Base-by-base conservation (phyloP, 2,797 vertebrate species). In the Anguilla megastoma region DNA sequence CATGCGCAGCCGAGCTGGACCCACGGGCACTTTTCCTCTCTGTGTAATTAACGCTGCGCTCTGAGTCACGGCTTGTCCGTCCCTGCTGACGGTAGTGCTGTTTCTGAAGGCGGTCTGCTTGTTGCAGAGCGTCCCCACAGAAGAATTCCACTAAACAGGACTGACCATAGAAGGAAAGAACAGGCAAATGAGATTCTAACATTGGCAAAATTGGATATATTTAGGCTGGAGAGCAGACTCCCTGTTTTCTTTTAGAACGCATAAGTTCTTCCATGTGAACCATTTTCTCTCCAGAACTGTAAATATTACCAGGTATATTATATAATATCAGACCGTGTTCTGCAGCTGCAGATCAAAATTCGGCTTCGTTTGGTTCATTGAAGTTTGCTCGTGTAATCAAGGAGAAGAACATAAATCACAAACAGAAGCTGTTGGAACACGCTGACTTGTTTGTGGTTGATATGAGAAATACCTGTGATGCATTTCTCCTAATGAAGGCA, bases 31-130 rank as follows among this genome's bases (percentile, higher is more conserved):
- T 88, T 85, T 87, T 76, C 85, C 82, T 84, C 52, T 0, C 27
- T 16, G 80, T 85, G 79, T 86, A 90, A 91, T 90, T 50, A 90
- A 33, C 66, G 80, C 84, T 60, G 74, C 69, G 8, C 88, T 48
- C 84, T 87, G 82, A 63, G 45, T 74, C 87, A 76, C 63, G 41
- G 48, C 41, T 18, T 30, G n/a, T 50, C 33, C 6, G 1, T 69
- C 18, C 0, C 2, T 36, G 36, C 2, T 30, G 36, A 6, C 8
- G 7, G 33, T 1, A 33, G 82, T 18, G 24, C 50, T 21, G 71
- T 36, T 33, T 0, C 45, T 74, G 86, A 48, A 41, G 21, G 50
- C 9, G 10, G 45, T 9, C 14, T 12, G 24, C 9, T 27, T n/a
- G 41, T 83, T 21, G 36, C 2, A 6, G 12, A 21, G 76, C 0